Evolutionary conservation across 2,113 vertebrate genomes (phyloP).

Genomic region (Lamprotornis superbus): DNA sequence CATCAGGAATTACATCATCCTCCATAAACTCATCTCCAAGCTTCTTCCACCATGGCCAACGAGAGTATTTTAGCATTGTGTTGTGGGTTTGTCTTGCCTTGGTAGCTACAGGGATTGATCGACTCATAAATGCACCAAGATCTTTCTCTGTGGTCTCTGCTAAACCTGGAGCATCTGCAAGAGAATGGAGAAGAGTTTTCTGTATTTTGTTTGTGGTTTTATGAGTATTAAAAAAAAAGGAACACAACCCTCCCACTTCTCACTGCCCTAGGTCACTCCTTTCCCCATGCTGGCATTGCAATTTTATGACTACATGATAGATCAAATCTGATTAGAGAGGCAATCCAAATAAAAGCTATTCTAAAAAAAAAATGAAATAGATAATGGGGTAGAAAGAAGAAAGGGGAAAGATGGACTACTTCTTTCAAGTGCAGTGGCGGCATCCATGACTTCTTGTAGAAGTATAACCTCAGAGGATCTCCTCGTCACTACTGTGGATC

Average conservation of each 20-base stretch:
- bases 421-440: neutral
- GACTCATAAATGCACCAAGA: slow-evolving; percentile 79
- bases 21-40: slow-evolving; percentile 76
- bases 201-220: neutral
- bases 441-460: neutral
- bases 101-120: slow-evolving; percentile 79
- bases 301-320: neutral
- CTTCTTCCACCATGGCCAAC: slow-evolving; percentile 91
- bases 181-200: neutral
- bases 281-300: neutral
- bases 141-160: slow-evolving; percentile 71
- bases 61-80: slow-evolving; percentile 74
- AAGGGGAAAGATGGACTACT: neutral
- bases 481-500: neutral
- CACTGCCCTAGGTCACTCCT: neutral
- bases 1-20: slow-evolving; percentile 63
- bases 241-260: neutral
- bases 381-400: neutral
- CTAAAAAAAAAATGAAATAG: neutral
- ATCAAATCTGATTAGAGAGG: neutral
- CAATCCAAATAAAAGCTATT: neutral
- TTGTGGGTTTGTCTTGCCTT: slow-evolving; percentile 85
- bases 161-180: slow-evolving; percentile 84
- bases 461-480: neutral
- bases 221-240: neutral